A percentile compares a stretch with the other conserved stretches of the same genome.
These are phyloP conservation scores for Thymelicus acteon DNA, from an alignment of 2,888 invertebrate species.

Conservation along the genomic window DNA sequence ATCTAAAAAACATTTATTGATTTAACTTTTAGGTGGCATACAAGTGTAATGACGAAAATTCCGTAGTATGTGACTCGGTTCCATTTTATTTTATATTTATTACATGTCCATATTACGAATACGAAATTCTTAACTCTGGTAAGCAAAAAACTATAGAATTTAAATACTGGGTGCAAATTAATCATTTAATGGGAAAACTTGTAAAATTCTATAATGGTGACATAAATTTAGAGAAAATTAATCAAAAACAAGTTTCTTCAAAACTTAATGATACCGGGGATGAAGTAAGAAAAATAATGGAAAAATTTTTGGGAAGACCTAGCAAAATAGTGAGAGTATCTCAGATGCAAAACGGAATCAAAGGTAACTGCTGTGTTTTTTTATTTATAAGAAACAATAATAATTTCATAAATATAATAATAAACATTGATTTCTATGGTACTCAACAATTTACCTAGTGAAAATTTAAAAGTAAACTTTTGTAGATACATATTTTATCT, in stretches of 20 bases:
- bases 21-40: neutral
- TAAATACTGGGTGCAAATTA: constrained; percentile 76
- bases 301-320: constrained; percentile 68
- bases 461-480: no score
- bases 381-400: neutral
- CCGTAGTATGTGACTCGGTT: constrained; percentile 46
- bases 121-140: constrained; percentile 77
- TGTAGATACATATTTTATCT: no score
- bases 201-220: constrained; percentile 63
- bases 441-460: no score
- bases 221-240: constrained; percentile 46
- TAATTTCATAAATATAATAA: no score
- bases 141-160: constrained; percentile 83
- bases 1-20: neutral
- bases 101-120: constrained; percentile 80
- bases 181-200: constrained; percentile 63
- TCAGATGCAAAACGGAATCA: constrained; percentile 70
- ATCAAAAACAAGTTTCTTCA: constrained; percentile 41
- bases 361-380: constrained; percentile 57
- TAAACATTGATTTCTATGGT: no score
- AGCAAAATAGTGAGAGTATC: constrained; percentile 57
- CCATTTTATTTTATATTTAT: constrained; percentile 84
- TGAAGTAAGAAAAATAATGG: constrained; percentile 72
- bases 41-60: constrained; percentile 41
- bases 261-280: constrained; percentile 51